Percentiles rank a stretch among this genome's conserved stretches.
Evolutionary conservation across 2,113 vertebrate genomes (phyloP).

Genomic region (Callipepla californica): DNA sequence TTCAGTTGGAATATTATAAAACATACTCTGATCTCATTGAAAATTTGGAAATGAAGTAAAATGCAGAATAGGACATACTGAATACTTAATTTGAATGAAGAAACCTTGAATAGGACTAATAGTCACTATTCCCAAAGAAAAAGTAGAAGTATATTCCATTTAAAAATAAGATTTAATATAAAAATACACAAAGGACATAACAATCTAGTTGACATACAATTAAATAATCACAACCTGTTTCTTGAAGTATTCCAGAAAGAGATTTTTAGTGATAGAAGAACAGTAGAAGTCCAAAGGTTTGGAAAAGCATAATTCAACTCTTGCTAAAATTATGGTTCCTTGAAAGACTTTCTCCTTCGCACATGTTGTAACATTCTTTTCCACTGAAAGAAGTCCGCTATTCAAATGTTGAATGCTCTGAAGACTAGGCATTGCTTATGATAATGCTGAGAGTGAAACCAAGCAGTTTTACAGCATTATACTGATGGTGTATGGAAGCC

Average conservation of each 20-base stretch:
- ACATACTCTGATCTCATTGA: neutral
- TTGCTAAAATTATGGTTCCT: neutral
- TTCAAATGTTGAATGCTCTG: neutral
- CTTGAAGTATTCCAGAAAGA: neutral
- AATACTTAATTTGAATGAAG: neutral
- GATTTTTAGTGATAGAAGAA: neutral
- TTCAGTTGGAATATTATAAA: neutral
- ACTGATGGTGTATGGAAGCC: neutral
- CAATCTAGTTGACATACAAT: neutral
- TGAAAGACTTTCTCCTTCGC: neutral
- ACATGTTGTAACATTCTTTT: neutral
- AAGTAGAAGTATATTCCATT: neutral
- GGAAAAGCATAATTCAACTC: neutral
- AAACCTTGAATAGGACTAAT: neutral
- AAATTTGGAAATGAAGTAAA: neutral
- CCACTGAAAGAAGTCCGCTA: neutral
- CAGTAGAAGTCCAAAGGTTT: neutral
- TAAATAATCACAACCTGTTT: neutral
- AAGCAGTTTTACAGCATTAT: neutral
- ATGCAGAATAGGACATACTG: neutral
- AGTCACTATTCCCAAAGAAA: neutral
- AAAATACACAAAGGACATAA: neutral
- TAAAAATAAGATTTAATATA: neutral
- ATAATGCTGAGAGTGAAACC: neutral
- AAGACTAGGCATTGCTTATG: slow-evolving; percentile 22